Conservation (phyloP, 2,888 invertebrate genomes). For the Agonopterix alstromeriana region DNA sequence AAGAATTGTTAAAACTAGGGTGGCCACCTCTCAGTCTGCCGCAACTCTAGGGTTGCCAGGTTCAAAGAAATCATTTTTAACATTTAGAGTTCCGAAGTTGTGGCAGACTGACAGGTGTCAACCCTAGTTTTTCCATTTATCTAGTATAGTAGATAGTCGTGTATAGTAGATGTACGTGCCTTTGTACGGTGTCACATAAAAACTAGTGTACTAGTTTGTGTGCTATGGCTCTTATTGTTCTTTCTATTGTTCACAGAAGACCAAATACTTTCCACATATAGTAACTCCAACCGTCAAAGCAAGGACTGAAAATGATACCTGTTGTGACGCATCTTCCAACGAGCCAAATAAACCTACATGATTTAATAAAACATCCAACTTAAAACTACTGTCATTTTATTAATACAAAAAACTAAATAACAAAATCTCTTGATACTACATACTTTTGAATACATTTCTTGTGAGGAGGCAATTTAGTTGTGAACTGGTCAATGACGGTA, state of each 20-base stretch:
- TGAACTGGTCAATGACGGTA: slow-evolving; percentile 51
- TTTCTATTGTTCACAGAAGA: neutral
- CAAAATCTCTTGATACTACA: slow-evolving; percentile 47
- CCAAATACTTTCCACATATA: neutral
- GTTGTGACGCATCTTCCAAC: neutral
- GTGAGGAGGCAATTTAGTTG: slow-evolving; percentile 33
- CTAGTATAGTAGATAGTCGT: too few species aligned
- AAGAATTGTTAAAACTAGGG: too few species aligned
- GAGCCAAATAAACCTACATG: neutral
- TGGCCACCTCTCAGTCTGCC: too few species aligned
- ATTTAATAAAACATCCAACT: neutral
- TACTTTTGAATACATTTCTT: slow-evolving; percentile 32
- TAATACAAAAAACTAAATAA: neutral
- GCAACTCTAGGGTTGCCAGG: too few species aligned
- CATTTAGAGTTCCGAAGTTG: too few species aligned
- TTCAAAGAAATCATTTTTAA: too few species aligned
- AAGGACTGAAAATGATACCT: neutral
- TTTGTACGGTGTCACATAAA: too few species aligned
- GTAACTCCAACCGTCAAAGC: neutral
- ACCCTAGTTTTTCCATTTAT: too few species aligned
- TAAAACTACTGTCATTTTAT: neutral
- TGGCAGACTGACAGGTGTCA: too few species aligned
- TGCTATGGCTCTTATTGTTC: too few species aligned
- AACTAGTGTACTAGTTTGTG: too few species aligned
- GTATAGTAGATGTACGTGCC: too few species aligned